Conservation (phyloP, 2,797 vertebrate species). For the Hippoglossus hippoglossus region DNA sequence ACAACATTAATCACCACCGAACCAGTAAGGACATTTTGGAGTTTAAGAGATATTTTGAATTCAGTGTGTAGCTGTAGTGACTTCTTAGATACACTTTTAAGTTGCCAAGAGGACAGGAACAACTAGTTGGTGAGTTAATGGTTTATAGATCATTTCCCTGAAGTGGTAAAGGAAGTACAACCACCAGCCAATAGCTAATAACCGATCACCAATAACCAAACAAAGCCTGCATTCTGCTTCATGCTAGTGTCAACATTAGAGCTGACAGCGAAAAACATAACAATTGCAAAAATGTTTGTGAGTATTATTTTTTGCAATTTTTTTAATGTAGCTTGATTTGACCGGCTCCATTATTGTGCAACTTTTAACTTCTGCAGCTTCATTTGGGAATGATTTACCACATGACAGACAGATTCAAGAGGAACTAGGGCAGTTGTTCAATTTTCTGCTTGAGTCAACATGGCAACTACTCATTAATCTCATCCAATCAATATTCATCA, state of each 20-base stretch:
- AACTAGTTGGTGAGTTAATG: constrained; percentile 26
- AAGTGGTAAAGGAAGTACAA: neutral
- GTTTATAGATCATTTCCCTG: constrained; percentile 42
- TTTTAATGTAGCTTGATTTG: neutral
- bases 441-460: neutral
- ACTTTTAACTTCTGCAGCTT: neutral
- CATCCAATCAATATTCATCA: neutral
- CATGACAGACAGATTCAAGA: too few relatives aligned
- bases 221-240: constrained; percentile 36
- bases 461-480: neutral
- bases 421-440: neutral
- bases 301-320: too few relatives aligned
- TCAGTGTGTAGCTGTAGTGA: neutral
- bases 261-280: neutral
- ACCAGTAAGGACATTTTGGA: neutral
- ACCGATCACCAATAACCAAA: constrained; percentile 51
- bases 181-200: constrained; percentile 15
- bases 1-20: too few relatives aligned
- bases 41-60: neutral
- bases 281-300: neutral
- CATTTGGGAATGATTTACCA: too few relatives aligned
- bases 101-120: neutral
- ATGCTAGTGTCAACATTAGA: neutral
- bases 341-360: neutral
- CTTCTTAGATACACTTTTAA: too few relatives aligned